Evolutionary conservation across 2,888 invertebrate species (phyloP).

Genomic region (Sinopyrophorus schimmeli): DNA sequence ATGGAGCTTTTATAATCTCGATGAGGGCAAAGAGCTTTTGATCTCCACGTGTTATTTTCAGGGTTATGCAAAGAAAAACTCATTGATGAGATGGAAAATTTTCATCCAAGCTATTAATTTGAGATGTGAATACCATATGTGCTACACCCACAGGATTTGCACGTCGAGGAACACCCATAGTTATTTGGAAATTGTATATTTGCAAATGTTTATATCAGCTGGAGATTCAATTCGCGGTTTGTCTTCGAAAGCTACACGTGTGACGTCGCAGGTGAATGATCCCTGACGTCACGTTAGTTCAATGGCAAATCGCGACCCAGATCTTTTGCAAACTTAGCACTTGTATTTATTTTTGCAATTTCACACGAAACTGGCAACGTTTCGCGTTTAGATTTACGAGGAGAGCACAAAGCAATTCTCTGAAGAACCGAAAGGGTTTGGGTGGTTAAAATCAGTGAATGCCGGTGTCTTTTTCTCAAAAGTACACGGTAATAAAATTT

Average conservation of each 20-base stretch:
- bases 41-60: too few species aligned
- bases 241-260: slow-evolving; percentile 52
- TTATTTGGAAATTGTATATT: slow-evolving; percentile 37
- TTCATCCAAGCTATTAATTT: too few species aligned
- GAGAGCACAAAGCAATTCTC: too few species aligned
- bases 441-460: too few species aligned
- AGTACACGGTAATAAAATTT: too few species aligned
- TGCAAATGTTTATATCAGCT: slow-evolving; percentile 44
- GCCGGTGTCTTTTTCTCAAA: too few species aligned
- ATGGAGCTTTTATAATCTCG: too few species aligned
- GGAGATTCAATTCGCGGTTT: slow-evolving; percentile 45
- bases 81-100: too few species aligned
- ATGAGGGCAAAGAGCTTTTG: too few species aligned
- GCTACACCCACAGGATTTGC: slow-evolving; percentile 15
- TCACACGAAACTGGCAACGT: slow-evolving; percentile 21
- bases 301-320: slow-evolving; percentile 59
- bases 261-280: slow-evolving; percentile 58
- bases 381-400: neutral
- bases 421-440: too few species aligned
- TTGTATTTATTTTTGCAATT: slow-evolving; percentile 22
- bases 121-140: slow-evolving; percentile 14
- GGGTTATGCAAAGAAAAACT: too few species aligned
- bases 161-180: slow-evolving; percentile 25
- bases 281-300: slow-evolving; percentile 55
- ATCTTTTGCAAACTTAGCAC: slow-evolving; percentile 40